phyloP scores from a whole-genome alignment of 2,888 invertebrate genomes.

The Phalangium opilio region DNA sequence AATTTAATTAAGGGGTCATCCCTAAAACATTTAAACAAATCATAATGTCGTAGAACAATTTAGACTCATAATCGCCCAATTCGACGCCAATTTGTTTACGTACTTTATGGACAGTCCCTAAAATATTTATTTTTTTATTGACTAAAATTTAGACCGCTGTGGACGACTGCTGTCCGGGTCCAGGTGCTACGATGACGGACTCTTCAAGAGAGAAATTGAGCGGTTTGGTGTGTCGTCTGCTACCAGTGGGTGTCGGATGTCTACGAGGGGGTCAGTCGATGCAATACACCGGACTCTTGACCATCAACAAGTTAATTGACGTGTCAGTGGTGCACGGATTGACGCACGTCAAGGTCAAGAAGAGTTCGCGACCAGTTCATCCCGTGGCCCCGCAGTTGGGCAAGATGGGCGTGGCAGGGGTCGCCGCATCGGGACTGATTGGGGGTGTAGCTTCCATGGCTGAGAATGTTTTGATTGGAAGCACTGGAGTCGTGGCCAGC shows the following conservation, averaged over 20 bases:
- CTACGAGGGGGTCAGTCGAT: slow-evolving; percentile 42
- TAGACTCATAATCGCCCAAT: too few species aligned
- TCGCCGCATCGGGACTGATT: too few species aligned
- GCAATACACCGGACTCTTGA: slow-evolving; percentile 44
- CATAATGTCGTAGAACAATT: too few species aligned
- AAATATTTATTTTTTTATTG: neutral
- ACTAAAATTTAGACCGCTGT: slow-evolving; percentile 28
- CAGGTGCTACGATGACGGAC: too few species aligned
- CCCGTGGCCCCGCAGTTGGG: neutral
- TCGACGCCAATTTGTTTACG: too few species aligned
- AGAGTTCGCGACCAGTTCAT: neutral
- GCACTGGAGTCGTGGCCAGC: too few species aligned
- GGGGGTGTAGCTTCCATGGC: too few species aligned
- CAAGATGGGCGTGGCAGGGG: too few species aligned
- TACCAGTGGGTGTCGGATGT: slow-evolving; percentile 39
- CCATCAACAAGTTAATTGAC: slow-evolving; percentile 44
- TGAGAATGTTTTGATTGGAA: too few species aligned
- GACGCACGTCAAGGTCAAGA: slow-evolving; percentile 3
- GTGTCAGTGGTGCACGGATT: slow-evolving; percentile 35
- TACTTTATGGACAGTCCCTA: neutral
- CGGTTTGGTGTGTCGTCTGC: slow-evolving; percentile 24
- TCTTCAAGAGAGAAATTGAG: neutral
- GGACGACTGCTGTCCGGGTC: slow-evolving; percentile 25
- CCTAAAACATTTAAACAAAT: too few species aligned
- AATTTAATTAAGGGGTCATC: too few species aligned